Base-by-base conservation (phyloP, 2,888 invertebrate genomes). In the Thereva nobilitata region DNA sequence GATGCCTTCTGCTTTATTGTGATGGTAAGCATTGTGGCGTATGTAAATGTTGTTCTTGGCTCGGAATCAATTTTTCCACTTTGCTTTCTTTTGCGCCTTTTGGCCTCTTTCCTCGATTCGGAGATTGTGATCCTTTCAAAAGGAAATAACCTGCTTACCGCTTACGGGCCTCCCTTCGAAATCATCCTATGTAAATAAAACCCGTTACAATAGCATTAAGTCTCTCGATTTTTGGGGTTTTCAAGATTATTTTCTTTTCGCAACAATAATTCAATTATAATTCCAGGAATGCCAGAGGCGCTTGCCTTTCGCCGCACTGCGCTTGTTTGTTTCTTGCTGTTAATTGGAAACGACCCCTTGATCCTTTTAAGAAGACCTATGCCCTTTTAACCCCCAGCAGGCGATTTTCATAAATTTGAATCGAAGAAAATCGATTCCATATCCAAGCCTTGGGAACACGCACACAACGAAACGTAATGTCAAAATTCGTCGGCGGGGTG, bases 261-360 rank as follows among this genome's bases (percentile, higher is more conserved):
- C 68, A 69, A 70, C 68, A 70, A 70, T 70, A 70, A 70, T 70
- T 70, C 70, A 70, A 70, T 70, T 70, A 70, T 70, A 68, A 69
- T 68, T 68, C 23, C 66, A 47, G 66, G 38, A 61, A 8, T 53
- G 70, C 70, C 66, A 6, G 44, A 54, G 44, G 66, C 66, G 66
- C 53, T 37, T 53, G 45, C 50, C 50, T 64, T 53, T 56, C 56
- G 64, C 55, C 66, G 57, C 56, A 10, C 63, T 64, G 53, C 53
- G 53, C 55, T 66, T 68, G 66, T 68, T 68, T 68, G 64, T 68
- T 66, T 68, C 68, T 64, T 67, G 56, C 59, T 68, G 68, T 68
- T 68, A 68, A 68, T 68, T 68, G 67, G 66, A 68, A 68, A 66
- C 59, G 66, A 67, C 59, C 68, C 68, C 57, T 52, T 38, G 10